Conservation (phyloP, 2,113 vertebrate species). For the Microtus pennsylvanicus region DNA sequence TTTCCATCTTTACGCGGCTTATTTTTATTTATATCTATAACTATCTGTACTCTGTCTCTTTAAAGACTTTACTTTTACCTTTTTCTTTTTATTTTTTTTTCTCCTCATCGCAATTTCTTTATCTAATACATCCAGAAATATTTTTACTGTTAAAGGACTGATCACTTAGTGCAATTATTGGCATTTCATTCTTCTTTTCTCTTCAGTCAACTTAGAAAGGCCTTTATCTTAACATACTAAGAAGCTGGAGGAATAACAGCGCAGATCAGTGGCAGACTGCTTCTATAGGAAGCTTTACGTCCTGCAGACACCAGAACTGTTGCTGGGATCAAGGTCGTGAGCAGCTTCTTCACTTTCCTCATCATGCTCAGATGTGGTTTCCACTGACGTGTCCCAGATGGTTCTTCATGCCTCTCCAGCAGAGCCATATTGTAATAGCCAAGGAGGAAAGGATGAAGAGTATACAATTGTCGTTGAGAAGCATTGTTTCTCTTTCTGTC, state of each 20-base stretch:
- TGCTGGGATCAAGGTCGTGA: background rate
- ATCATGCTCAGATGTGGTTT: background rate
- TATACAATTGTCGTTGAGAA: background rate
- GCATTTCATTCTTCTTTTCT: background rate
- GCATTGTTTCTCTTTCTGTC: background rate
- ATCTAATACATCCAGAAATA: background rate
- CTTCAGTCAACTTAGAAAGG: background rate
- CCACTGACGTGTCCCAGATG: background rate
- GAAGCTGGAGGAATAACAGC: background rate
- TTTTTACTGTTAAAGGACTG: background rate
- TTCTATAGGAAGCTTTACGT: too few species aligned
- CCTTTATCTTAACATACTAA: background rate
- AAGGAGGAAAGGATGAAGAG: background rate
- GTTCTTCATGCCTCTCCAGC: background rate
- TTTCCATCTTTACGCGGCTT: too few species aligned
- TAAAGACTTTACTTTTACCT: too few species aligned
- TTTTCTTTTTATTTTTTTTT: too few species aligned
- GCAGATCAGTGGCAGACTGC: background rate
- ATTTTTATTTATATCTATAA: too few species aligned
- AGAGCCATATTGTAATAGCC: background rate
- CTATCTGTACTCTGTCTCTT: too few species aligned
- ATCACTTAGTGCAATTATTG: background rate
- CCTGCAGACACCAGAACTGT: background rate
- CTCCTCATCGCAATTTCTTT: background rate
- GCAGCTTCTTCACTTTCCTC: background rate